A percentile compares a stretch with the other conserved stretches of the same genome.
These are phyloP conservation scores for Acanthurus leucopareius DNA, from an alignment of 2,797 vertebrate genomes.

Conservation along the genomic window DNA sequence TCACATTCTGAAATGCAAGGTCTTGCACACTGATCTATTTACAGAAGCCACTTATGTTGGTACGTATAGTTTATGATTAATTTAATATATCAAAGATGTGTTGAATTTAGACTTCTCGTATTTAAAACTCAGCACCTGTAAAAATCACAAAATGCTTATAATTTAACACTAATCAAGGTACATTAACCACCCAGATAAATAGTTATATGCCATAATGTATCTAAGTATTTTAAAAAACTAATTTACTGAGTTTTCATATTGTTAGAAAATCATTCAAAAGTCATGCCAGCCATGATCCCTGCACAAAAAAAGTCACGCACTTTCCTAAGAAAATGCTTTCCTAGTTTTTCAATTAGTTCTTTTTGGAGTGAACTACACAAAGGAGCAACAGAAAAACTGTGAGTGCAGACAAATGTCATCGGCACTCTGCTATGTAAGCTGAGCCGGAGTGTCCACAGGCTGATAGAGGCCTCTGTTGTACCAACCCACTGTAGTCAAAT, in stretches of 20 bases:
- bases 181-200: background rate
- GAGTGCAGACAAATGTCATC: background rate
- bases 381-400: background rate
- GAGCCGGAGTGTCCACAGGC: no score
- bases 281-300: background rate
- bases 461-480: background rate
- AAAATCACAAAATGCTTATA: background rate
- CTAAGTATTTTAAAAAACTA: background rate
- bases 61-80: no score
- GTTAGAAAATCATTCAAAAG: background rate
- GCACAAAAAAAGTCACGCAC: background rate
- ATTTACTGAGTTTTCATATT: no score
- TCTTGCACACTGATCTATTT: background rate
- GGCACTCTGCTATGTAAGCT: background rate
- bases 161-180: background rate
- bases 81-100: background rate
- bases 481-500: background rate
- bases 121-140: background rate
- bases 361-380: no score
- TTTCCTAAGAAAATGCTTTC: background rate
- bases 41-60: background rate
- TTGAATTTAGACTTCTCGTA: background rate
- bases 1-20: background rate
- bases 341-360: no score
- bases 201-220: background rate